A percentile compares a stretch with the other conserved stretches of the same genome.
These are phyloP conservation scores for Papilio glaucus DNA, from an alignment of 1,140 invertebrate species.

Conservation along the genomic window DNA sequence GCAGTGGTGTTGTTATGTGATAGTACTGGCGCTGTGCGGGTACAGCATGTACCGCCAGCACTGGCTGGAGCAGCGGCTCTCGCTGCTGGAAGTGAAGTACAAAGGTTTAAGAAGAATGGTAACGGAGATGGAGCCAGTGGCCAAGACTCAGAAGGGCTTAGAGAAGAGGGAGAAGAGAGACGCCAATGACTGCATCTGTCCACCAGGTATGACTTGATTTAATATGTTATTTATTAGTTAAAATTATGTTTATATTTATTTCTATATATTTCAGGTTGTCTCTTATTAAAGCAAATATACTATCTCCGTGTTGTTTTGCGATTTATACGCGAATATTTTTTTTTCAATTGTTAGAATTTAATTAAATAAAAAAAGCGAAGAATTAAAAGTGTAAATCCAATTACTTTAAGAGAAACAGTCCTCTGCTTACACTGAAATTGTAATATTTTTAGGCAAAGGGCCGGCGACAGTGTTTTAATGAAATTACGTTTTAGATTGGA, in stretches of 20 bases:
- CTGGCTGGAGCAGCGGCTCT: conserved; percentile 62
- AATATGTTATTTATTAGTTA: not conserved
- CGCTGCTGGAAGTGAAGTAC: conserved; percentile 61
- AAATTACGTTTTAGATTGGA: conserved; percentile 34
- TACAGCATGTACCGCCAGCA: conserved; percentile 67
- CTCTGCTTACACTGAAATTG: not conserved
- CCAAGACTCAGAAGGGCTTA: conserved; percentile 38
- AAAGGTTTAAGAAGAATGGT: conserved; percentile 49
- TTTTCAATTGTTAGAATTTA: not conserved
- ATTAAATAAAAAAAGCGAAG: not conserved
- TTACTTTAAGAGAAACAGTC: not conserved
- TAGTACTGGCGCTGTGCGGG: conserved; percentile 62
- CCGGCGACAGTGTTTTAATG: conserved; percentile 15
- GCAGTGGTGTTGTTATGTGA: conserved; percentile 70
- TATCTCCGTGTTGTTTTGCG: not conserved
- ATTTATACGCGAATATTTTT: not conserved
- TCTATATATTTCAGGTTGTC: not conserved
- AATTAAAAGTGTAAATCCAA: not conserved
- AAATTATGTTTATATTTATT: not conserved
- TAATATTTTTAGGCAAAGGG: not conserved
- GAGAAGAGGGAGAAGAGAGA: conserved; percentile 61
- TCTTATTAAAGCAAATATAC: too few relatives aligned
- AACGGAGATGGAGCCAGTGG: conserved; percentile 40
- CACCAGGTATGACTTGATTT: conserved; percentile 63
- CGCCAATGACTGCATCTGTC: conserved; percentile 70